phyloP scores from a whole-genome alignment of 2,888 invertebrate species.

The Melinopterus prodromus region DNA sequence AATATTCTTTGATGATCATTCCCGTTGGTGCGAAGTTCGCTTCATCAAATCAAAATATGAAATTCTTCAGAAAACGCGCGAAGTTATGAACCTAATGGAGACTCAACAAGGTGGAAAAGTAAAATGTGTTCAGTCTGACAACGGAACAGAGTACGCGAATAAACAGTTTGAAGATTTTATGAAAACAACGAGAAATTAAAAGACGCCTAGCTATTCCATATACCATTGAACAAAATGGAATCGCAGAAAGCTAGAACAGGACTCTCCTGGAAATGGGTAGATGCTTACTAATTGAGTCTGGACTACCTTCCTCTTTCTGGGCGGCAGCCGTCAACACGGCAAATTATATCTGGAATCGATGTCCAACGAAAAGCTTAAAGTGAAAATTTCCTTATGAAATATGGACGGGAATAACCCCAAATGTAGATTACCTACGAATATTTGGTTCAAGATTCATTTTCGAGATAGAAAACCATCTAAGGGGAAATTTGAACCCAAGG shows the following conservation, averaged over 20 bases:
- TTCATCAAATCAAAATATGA: conserved; percentile 44
- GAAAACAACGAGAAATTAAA: conserved; percentile 38
- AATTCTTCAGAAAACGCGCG: conserved; percentile 38
- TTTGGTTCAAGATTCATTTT: too few relatives aligned
- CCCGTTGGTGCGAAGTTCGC: conserved; percentile 41
- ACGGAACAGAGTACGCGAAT: conserved; percentile 40
- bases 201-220: conserved; percentile 39
- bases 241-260: conserved; percentile 45
- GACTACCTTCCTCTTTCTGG: too few relatives aligned
- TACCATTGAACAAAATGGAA: conserved; percentile 43
- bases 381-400: too few relatives aligned
- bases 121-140: conserved; percentile 41
- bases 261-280: conserved; percentile 50
- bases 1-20: conserved; percentile 48
- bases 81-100: conserved; percentile 41
- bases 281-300: conserved; percentile 48
- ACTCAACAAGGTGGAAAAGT: conserved; percentile 40
- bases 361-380: too few relatives aligned
- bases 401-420: too few relatives aligned
- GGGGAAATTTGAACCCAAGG: conserved; percentile 45
- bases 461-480: conserved; percentile 38
- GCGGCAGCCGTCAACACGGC: too few relatives aligned
- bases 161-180: conserved; percentile 37
- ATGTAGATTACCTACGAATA: too few relatives aligned
- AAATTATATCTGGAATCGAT: too few relatives aligned